Percentiles rank a stretch among this genome's conserved stretches.
Evolutionary conservation across 2,113 vertebrate species (phyloP).

Genomic region (Balaeniceps rex): DNA sequence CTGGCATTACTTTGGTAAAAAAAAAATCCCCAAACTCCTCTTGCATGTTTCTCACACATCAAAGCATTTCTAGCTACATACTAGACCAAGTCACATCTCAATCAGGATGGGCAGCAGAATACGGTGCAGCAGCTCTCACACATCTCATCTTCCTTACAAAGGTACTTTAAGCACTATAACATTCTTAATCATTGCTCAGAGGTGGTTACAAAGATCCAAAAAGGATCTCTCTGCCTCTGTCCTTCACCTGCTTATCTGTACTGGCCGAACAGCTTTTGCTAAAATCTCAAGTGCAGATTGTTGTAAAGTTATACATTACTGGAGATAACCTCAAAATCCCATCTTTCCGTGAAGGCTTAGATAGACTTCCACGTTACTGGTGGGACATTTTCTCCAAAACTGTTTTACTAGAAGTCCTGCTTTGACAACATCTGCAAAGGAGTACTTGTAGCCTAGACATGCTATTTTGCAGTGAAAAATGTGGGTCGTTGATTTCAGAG

Average conservation of each 20-base stretch:
- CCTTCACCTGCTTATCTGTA: neutral
- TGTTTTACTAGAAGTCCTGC: neutral
- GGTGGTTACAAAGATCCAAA: neutral
- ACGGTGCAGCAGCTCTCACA: neutral
- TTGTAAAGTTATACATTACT: neutral
- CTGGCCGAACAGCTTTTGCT: neutral
- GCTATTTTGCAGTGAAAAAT: neutral
- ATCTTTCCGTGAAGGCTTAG: neutral
- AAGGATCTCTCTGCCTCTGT: neutral
- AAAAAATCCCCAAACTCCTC: neutral
- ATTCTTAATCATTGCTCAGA: neutral
- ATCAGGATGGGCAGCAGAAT: neutral
- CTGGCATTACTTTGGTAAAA: neutral
- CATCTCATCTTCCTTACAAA: neutral
- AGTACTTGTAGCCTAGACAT: neutral
- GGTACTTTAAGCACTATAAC: neutral
- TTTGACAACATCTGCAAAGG: neutral
- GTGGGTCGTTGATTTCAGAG: neutral
- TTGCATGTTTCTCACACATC: neutral
- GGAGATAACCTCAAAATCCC: neutral
- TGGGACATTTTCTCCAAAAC: neutral
- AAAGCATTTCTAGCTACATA: neutral
- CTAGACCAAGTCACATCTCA: neutral
- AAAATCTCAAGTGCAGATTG: neutral
- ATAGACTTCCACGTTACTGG: neutral